These are phyloP conservation scores for Lochmaea crataegi DNA, from an alignment of 2,888 invertebrate genomes.

Conservation along the genomic window DNA sequence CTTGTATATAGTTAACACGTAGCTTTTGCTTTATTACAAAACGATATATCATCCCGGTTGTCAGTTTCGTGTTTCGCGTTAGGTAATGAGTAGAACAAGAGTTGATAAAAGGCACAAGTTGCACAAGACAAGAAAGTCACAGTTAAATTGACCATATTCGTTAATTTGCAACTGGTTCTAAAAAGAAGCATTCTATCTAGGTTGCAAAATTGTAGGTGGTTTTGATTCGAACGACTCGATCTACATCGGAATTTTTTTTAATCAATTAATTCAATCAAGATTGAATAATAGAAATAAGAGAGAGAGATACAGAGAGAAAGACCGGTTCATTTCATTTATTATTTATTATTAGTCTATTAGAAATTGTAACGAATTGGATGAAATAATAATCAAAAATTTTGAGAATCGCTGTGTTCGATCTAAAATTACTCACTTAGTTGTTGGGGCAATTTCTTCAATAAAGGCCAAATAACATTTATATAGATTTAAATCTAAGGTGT, in stretches of 20 bases:
- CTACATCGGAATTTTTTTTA: slow-evolving; percentile 15
- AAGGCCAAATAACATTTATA: no score
- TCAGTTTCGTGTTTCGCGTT: slow-evolving; percentile 43
- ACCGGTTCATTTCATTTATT: neutral
- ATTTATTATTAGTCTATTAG: neutral
- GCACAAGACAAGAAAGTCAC: slow-evolving; percentile 33
- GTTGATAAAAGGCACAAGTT: slow-evolving; percentile 43
- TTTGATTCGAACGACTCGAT: slow-evolving; percentile 15
- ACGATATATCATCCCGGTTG: slow-evolving; percentile 50
- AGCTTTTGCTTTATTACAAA: slow-evolving; percentile 43
- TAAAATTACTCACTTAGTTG: no score
- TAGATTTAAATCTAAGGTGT: slow-evolving; percentile 18
- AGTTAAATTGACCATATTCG: slow-evolving; percentile 18
- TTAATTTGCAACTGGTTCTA: slow-evolving; percentile 19
- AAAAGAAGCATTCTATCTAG: slow-evolving; percentile 23
- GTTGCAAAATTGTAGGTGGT: slow-evolving; percentile 42
- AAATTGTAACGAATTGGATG: neutral
- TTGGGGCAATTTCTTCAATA: no score
- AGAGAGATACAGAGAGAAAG: neutral
- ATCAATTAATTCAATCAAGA: neutral
- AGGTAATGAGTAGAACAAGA: slow-evolving; percentile 44
- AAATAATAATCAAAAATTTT: no score
- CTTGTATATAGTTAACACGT: slow-evolving; percentile 26
- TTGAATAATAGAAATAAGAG: neutral
- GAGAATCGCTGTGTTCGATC: no score